Conservation (phyloP, 2,797 vertebrate species). For the Siniperca obscura region DNA sequence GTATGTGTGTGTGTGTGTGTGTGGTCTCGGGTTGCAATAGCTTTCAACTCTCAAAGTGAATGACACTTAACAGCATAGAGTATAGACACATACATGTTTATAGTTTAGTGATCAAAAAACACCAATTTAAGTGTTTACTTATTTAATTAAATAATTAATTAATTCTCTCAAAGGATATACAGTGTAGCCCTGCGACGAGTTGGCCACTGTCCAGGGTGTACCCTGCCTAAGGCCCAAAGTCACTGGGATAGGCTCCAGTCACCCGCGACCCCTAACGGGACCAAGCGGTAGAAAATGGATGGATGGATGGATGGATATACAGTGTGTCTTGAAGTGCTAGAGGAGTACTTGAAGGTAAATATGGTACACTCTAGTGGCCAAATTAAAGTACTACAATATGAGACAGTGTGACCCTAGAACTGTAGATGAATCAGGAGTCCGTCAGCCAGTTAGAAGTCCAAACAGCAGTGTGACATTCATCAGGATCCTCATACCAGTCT, state of each 20-base stretch:
- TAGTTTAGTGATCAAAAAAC: not conserved
- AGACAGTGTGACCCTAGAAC: not conserved
- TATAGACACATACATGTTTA: not conserved
- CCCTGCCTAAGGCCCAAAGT: too few relatives aligned
- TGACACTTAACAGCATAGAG: slow-evolving; percentile 5
- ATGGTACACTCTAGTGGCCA: slow-evolving; percentile 49
- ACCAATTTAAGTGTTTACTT: not conserved
- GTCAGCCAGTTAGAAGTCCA: not conserved
- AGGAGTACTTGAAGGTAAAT: not conserved
- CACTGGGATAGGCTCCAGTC: too few relatives aligned
- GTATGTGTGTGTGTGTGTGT: slow-evolving; percentile 23
- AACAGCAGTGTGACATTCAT: slow-evolving; percentile 35
- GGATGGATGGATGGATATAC: too few relatives aligned
- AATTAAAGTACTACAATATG: not conserved
- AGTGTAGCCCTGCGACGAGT: too few relatives aligned
- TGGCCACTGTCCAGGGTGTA: too few relatives aligned
- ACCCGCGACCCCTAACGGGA: too few relatives aligned
- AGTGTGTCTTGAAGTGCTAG: not conserved
- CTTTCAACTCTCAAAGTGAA: slow-evolving; percentile 32
- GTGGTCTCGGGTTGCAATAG: slow-evolving; percentile 32
- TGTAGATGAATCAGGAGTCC: not conserved
- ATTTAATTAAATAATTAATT: not conserved
- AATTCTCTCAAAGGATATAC: not conserved
- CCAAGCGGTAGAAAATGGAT: too few relatives aligned
- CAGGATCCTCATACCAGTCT: slow-evolving; percentile 22